phyloP scores from a whole-genome alignment of 2,113 vertebrate species.

The Nymphicus hollandicus region DNA sequence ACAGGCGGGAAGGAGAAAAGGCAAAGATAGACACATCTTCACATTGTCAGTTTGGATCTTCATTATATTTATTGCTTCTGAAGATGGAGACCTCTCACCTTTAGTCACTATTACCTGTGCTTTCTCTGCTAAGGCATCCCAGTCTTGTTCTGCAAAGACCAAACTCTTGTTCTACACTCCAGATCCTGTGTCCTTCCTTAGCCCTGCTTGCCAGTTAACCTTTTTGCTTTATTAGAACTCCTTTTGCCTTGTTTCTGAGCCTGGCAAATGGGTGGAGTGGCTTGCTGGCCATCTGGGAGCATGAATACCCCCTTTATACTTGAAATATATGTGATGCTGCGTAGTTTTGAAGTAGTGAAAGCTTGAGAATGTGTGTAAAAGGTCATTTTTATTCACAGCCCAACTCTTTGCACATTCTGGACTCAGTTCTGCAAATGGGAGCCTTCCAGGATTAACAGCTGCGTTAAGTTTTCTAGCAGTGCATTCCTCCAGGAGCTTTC shows the following conservation, averaged over 20 bases:
- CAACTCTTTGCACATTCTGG: not conserved
- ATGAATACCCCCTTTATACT: not conserved
- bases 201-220: not conserved
- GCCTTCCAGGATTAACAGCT: constrained; percentile 31
- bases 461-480: not conserved
- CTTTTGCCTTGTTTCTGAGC: not conserved
- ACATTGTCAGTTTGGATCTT: not conserved
- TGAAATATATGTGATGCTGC: not conserved
- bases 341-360: not conserved
- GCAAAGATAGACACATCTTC: not conserved
- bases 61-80: not conserved
- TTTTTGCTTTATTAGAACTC: not conserved
- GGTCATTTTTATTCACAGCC: not conserved
- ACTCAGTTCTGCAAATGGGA: not conserved
- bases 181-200: not conserved
- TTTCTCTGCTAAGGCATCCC: not conserved
- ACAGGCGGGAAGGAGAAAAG: not conserved
- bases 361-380: not conserved
- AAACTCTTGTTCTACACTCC: not conserved
- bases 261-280: not conserved
- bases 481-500: not conserved
- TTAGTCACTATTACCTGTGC: not conserved
- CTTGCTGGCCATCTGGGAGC: not conserved
- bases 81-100: not conserved
- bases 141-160: not conserved